Evolutionary conservation across 2,888 invertebrate genomes (phyloP).

Genomic region (Agrotis exclamationis): DNA sequence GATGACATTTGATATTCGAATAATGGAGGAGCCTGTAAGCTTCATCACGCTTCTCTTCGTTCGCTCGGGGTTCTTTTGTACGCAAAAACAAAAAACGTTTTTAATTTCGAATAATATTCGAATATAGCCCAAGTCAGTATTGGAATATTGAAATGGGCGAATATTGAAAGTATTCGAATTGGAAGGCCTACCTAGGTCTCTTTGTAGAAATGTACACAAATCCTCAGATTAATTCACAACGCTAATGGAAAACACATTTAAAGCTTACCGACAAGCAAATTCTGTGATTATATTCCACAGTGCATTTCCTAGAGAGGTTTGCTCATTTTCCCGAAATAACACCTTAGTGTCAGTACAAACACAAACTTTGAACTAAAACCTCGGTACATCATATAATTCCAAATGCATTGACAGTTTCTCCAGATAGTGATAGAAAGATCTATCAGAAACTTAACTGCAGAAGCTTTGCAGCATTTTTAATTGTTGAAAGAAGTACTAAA

Average conservation of each 20-base stretch:
- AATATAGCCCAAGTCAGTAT: too few relatives aligned
- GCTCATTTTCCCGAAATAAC: constrained; percentile 4
- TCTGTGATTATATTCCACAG: neutral
- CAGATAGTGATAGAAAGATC: neutral
- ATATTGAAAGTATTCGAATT: too few relatives aligned
- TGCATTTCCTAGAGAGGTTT: constrained; percentile 24
- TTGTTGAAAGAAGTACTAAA: neutral
- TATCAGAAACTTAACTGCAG: neutral
- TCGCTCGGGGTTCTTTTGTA: too few relatives aligned
- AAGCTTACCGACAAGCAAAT: neutral
- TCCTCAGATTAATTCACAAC: constrained; percentile 3
- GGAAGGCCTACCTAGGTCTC: too few relatives aligned
- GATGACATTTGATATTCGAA: too few relatives aligned
- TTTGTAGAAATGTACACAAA: neutral
- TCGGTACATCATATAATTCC: neutral
- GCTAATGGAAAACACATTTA: constrained; percentile 24
- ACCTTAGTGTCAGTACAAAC: neutral
- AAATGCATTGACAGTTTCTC: neutral
- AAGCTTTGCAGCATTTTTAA: neutral
- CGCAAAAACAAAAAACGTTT: too few relatives aligned
- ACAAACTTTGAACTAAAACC: neutral
- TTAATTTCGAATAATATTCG: too few relatives aligned
- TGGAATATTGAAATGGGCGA: too few relatives aligned
- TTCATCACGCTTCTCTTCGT: too few relatives aligned
- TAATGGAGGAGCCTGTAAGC: too few relatives aligned